Base-by-base conservation (phyloP, 53 echinoderm and acorn worm genomes). In the Paracentrotus lividus region DNA sequence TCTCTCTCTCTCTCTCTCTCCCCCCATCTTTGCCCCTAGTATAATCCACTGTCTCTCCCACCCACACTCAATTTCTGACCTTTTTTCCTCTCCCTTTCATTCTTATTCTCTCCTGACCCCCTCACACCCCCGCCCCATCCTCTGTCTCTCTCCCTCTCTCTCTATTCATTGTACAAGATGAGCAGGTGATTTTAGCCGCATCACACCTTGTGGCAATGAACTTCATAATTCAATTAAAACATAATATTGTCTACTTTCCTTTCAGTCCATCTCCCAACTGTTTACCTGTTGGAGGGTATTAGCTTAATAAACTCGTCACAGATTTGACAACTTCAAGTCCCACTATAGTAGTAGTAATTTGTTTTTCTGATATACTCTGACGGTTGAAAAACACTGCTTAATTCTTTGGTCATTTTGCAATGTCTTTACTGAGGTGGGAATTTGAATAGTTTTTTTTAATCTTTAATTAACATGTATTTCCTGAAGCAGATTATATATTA, bases 171-270 rank as follows among this genome's bases (percentile, higher is more conserved):
- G 36, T 38, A 36, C 40, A 15, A 34, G 75, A 14, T 0, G 40
- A 75, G 40, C 75, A 75, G 75, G 75, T 75, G 75, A 38, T 75
- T 75, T 75, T 38, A 40, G 34, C 38, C 10, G 33, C 29, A 67
- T 32, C 40, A 38, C 75, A 75, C 75, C 75, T 75, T 75, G 75
- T 75, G 75, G 75, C 75, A 40, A 75, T 75, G 75, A 75, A 75
- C 75, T 75, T 20, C 29, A 6, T 72, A 38, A 72, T 33, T 72
- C 16, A 72, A 72, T 72, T 72, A 72, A 72, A 72, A 72, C 13
- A 72, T 34, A 38, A 7, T 16, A 33, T 75, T 38, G 40, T 12
- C 75, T 40, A 4, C 38, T 10, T 75, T 38, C 10, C 15, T 20
- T 4, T n/a, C 40, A 34, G 75, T 4, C 21, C 75, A 75, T 40